Percentiles rank a stretch among this genome's conserved stretches.
These are phyloP conservation scores for Thermophis baileyi DNA, from an alignment of 2,113 vertebrate genomes.

Conservation along the genomic window DNA sequence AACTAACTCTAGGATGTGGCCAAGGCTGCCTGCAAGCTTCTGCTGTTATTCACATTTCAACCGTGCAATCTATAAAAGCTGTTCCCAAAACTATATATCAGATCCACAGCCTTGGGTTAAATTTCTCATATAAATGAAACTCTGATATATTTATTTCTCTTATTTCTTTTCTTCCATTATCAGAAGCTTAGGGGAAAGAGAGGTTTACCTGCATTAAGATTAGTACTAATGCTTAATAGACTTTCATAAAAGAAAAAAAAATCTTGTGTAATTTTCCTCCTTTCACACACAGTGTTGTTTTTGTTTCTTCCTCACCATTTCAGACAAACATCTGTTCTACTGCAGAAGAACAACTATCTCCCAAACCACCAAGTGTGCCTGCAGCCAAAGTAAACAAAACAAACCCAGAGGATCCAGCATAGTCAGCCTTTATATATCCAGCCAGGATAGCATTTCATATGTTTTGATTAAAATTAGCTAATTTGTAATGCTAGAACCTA, in stretches of 20 bases:
- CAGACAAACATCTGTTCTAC: constrained; percentile 99
- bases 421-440: constrained; percentile 97
- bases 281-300: constrained; percentile 88
- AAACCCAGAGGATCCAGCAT: constrained; percentile 86
- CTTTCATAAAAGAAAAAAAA: constrained; percentile 62
- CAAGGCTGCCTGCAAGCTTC: constrained; percentile 24
- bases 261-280: constrained; percentile 73
- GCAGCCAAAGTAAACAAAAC: constrained; percentile 97
- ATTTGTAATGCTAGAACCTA: constrained; percentile 96
- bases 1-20: constrained; percentile 21
- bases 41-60: constrained; percentile 27
- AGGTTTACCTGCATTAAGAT: constrained; percentile 53
- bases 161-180: constrained; percentile 32
- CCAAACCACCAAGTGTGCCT: constrained; percentile 86
- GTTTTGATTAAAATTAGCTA: constrained; percentile 99
- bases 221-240: constrained; percentile 67
- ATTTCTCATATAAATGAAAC: constrained; percentile 47
- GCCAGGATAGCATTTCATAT: constrained; percentile 92
- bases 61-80: constrained; percentile 31
- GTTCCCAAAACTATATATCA: background rate
- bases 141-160: constrained; percentile 41
- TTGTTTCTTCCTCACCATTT: constrained; percentile 97
- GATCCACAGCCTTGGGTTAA: constrained; percentile 28
- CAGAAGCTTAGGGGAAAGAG: constrained; percentile 34
- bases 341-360: constrained; percentile 94